Evolutionary conservation across 2,888 invertebrate species (phyloP).

Genomic region (Mesorhabditis belari): DNA sequence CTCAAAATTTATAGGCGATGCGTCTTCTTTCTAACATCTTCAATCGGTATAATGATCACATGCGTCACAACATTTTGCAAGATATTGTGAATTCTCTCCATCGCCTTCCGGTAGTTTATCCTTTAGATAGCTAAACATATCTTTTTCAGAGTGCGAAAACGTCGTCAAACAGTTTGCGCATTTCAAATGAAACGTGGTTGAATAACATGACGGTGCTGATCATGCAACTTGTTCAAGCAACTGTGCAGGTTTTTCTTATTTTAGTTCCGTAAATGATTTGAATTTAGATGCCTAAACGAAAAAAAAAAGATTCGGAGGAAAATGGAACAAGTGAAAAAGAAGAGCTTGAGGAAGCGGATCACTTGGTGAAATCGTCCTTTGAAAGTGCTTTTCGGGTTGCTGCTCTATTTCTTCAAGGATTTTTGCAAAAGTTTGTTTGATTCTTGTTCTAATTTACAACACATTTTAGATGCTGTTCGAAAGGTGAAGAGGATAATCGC

Average conservation of each 20-base stretch:
- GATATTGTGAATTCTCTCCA: slow-evolving; percentile 96
- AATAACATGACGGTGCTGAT: slow-evolving; percentile 98
- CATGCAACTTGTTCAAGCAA: slow-evolving; percentile 91
- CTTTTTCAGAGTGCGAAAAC: slow-evolving; percentile 22
- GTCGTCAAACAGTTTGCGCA: slow-evolving; percentile 56
- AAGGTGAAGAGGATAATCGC: slow-evolving; percentile 66
- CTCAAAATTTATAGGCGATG: slow-evolving; percentile 66
- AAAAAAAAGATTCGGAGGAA: slow-evolving; percentile 22
- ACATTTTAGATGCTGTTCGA: neutral
- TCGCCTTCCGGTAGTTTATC: slow-evolving; percentile 83
- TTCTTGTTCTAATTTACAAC: no score
- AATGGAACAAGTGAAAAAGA: slow-evolving; percentile 10
- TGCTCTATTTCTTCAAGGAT: slow-evolving; percentile 86
- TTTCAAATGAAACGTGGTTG: slow-evolving; percentile 77
- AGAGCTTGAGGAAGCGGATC: slow-evolving; percentile 60
- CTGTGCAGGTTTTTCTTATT: slow-evolving; percentile 46
- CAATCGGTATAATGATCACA: slow-evolving; percentile 66
- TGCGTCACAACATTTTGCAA: slow-evolving; percentile 78
- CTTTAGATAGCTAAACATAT: no score
- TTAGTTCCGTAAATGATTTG: no score
- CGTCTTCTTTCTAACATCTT: slow-evolving; percentile 80
- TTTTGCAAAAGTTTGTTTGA: slow-evolving; percentile 73
- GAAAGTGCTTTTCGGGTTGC: slow-evolving; percentile 88
- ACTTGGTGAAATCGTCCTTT: slow-evolving; percentile 81
- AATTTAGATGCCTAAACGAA: slow-evolving; percentile 28